These are phyloP conservation scores for Argopecten irradians DNA, from an alignment of 1,140 invertebrate species.

Conservation along the genomic window DNA sequence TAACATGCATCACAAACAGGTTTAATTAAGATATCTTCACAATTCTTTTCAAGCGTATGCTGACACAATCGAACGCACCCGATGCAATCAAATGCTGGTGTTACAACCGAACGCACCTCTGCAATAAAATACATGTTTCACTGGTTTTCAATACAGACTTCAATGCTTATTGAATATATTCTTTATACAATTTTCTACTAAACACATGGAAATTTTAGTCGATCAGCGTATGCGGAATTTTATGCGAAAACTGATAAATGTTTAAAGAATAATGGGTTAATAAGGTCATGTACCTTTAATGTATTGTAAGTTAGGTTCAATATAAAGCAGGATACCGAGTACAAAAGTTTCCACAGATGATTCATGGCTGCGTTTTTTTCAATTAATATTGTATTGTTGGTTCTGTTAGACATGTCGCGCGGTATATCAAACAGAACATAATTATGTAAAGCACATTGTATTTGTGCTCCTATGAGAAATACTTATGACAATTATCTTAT, in stretches of 20 bases:
- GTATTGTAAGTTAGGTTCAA: too few relatives aligned
- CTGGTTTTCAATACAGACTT: not conserved
- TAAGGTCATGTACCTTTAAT: not conserved
- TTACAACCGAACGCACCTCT: constrained; percentile 9
- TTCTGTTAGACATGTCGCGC: too few relatives aligned
- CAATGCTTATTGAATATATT: constrained; percentile 2
- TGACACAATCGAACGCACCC: constrained; percentile 20
- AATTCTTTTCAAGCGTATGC: constrained; percentile 2
- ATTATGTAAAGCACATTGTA: too few relatives aligned
- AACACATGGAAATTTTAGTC: not conserved
- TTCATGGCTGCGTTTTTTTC: too few relatives aligned
- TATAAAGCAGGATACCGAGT: too few relatives aligned
- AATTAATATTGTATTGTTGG: too few relatives aligned
- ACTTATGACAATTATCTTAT: too few relatives aligned
- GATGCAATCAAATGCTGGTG: constrained; percentile 14
- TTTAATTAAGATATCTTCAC: constrained; percentile 11
- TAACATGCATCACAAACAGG: not conserved
- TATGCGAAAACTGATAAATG: not conserved
- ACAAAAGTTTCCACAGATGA: too few relatives aligned
- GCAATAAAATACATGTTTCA: not conserved
- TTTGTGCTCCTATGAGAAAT: too few relatives aligned
- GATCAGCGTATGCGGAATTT: not conserved
- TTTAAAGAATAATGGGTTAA: not conserved
- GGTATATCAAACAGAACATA: too few relatives aligned
- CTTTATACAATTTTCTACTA: not conserved